Base-by-base conservation (phyloP, 1,140 invertebrate species). In the Harpegnathos saltator region DNA sequence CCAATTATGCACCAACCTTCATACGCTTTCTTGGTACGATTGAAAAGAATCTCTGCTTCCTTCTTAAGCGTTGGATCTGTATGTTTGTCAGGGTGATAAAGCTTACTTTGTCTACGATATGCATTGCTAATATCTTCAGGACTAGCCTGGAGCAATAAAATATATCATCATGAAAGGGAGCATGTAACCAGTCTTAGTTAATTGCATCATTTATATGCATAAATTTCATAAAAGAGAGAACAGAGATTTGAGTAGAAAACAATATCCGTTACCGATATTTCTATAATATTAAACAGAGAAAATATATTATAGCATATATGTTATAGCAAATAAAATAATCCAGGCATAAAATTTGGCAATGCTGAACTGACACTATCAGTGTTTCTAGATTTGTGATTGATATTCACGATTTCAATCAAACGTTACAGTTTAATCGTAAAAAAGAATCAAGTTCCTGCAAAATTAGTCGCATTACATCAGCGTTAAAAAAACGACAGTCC, bases 41-140 rank as follows among this genome's bases (percentile, higher is more conserved):
- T 98, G 91, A 99, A 99, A 87, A 99, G 95, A 68, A 97, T 94
- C 94, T 99, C 98, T 2, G 99, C 98, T 94, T 98, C 96, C 90
- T 97, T 97, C 91, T 98, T 98, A 62, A 96, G 95, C 1, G 95
- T 95, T 17, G 97, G 96, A 90, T 98, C 96, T 9, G 95, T 93
- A 94, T 99, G 98, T 94, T 99, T 99, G 91, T 99, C 98, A 9
- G 99, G 99, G 95, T 99, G 98, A 91, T 98, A 99, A 69, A 98
- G 96, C 86, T 97, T 96, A 91, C 98, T 99, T 17, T 99, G 96
- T 71, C 97, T 95, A 85, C 98, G 95, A 93, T 99, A 99, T 0
- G 98, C 97, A 95, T 97, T 97, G 86, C 96, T 98, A 84, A 99
- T 99, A 93, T 99, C 98, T 84, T 99, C 98, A 75, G 94, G 93